Percentiles rank a stretch among this genome's conserved stretches.
Evolutionary conservation across 2,797 vertebrate species (phyloP).

Genomic region (Gymnodraco acuticeps): DNA sequence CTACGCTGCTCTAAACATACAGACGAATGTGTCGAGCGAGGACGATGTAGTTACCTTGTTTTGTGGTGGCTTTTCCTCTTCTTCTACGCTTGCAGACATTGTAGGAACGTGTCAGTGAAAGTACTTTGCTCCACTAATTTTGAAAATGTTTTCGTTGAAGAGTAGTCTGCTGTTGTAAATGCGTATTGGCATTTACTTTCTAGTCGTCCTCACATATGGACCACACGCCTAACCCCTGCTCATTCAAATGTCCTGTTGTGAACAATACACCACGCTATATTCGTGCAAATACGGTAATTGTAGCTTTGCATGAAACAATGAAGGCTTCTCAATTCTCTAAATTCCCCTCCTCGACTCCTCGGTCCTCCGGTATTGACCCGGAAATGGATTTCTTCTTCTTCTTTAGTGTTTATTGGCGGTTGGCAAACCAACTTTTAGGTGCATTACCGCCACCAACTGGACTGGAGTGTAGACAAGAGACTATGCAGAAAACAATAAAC

Average conservation of each 20-base stretch:
- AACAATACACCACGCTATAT: background rate
- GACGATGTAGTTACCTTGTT: conserved; percentile 26
- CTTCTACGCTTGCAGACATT: background rate
- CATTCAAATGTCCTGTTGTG: background rate
- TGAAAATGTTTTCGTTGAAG: background rate
- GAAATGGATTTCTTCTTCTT: no score
- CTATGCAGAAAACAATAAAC: no score
- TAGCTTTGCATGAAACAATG: background rate
- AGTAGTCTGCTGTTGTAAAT: background rate
- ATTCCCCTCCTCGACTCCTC: no score
- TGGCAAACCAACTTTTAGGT: no score
- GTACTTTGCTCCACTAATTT: background rate
- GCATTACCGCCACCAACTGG: no score
- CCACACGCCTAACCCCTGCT: background rate
- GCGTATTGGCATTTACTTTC: background rate
- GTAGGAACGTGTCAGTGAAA: background rate
- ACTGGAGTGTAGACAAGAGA: no score
- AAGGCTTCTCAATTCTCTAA: no score
- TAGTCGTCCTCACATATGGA: background rate
- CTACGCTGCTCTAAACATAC: background rate
- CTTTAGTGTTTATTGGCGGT: no score
- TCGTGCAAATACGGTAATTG: conserved; percentile 16
- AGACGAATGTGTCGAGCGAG: background rate
- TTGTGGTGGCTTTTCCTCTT: background rate
- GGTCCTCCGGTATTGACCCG: no score